A percentile compares a stretch with the other conserved stretches of the same genome.
phyloP scores from a whole-genome alignment of 2,797 vertebrate species.

The Phyllotis vaccarum region DNA sequence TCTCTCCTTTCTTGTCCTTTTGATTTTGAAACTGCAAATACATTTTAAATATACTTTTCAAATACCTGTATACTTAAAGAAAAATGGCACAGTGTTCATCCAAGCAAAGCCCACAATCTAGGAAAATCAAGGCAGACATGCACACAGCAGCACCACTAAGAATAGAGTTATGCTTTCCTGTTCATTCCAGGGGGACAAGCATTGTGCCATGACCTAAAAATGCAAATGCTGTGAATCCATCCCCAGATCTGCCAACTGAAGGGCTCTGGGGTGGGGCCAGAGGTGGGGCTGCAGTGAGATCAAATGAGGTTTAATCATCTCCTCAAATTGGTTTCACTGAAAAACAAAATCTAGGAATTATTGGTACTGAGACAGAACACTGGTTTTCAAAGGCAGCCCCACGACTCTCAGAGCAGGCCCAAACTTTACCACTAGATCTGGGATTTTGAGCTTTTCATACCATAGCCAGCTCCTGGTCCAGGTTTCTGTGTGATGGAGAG shows the following conservation, averaged over 20 bases:
- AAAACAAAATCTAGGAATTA: neutral
- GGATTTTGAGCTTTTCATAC: neutral
- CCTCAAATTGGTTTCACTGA: neutral
- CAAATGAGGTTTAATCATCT: neutral
- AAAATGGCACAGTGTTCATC: neutral
- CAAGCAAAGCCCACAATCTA: neutral
- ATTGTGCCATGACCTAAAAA: neutral
- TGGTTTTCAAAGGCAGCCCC: neutral
- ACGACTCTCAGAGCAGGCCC: neutral
- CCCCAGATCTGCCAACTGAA: neutral
- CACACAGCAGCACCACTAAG: neutral
- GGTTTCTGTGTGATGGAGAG: neutral
- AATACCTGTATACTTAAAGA: neutral
- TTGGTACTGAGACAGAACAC: neutral
- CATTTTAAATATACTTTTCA: conserved; percentile 16
- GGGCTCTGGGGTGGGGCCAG: neutral
- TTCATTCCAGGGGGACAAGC: neutral
- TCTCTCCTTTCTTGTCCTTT: neutral
- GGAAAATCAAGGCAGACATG: neutral
- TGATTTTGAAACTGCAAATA: conserved; percentile 35
- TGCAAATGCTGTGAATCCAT: neutral
- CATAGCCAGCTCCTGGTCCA: neutral
- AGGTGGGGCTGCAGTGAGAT: neutral
- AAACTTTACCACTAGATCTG: neutral
- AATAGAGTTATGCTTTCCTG: neutral